Base-by-base conservation (phyloP, 2,888 invertebrate species). In the Mesochorus sp. region DNA sequence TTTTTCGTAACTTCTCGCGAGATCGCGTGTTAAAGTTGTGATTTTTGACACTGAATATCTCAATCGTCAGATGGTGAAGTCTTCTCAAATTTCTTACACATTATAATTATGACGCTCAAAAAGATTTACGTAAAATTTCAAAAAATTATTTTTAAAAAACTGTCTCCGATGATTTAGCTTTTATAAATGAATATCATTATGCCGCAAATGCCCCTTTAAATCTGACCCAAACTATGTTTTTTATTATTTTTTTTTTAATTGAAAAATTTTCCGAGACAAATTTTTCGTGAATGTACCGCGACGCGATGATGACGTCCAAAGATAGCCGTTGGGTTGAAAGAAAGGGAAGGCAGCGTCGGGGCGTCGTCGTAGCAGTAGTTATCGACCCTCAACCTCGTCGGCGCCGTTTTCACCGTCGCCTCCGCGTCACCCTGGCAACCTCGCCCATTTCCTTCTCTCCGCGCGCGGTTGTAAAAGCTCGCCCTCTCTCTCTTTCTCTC, bases 351-450 rank as follows among this genome's bases (percentile, higher is more conserved):
- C 53, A 39, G 42, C 55, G 71, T 57, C 55, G 42, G 75, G 72
- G 77, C 62, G 81, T 78, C 81, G 76, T 44, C 55, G 66, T 70
- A 39, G 66, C 49, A 44, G 80, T 82, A 81, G 82, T 80, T 89
- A 89, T 89, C 89, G 89, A 89, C 88, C 86, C 87, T 85, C 70
- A 74, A 71, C 76, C 80, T 80, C 68, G 72, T 62, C 76, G 84
- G 80, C 83, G 85, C 83, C 68, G 71, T 44, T 34, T 47, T 47
- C 55, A 26, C 37, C 44, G 49, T 49, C 64, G 84, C 77, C 82
- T 74, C 82, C 80, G 83, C 85, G 86, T 88, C 88, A 83, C 88
- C 89, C 83, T 87, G 87, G 88, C 88, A 89, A 89, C 89, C 85
- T 81, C 81, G 73, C 80, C 84, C 83, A 77, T 80, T 81, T 77